Percentiles rank a stretch among this genome's conserved stretches.
Conservation (phyloP, 2,888 invertebrate genomes). For the Stenodema calcarata region DNA sequence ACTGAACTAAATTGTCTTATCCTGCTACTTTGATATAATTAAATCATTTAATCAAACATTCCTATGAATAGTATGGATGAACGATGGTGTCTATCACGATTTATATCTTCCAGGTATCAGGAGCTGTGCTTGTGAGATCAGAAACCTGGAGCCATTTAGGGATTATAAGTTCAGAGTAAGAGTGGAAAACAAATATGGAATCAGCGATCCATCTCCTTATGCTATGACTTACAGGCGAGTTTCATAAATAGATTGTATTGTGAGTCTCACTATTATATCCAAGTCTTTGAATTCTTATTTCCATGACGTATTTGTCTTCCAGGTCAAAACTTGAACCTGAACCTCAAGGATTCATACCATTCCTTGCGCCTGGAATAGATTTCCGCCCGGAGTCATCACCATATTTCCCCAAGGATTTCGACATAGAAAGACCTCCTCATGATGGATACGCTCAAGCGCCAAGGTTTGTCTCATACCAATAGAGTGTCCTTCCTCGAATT, state of each 20-base stretch:
- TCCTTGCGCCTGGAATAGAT: slow-evolving; percentile 79
- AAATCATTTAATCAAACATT: no score
- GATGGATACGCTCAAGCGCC: slow-evolving; percentile 85
- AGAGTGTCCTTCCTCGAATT: no score
- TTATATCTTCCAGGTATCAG: slow-evolving; percentile 66
- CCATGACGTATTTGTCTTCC: slow-evolving; percentile 31
- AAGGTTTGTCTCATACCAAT: slow-evolving; percentile 60
- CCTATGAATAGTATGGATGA: no score
- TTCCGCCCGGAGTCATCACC: slow-evolving; percentile 85
- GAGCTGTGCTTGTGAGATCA: slow-evolving; percentile 87
- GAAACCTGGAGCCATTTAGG: slow-evolving; percentile 87
- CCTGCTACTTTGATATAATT: no score
- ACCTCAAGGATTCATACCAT: slow-evolving; percentile 79
- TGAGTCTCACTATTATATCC: no score
- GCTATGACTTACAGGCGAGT: slow-evolving; percentile 74
- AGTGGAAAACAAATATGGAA: slow-evolving; percentile 95
- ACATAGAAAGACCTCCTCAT: slow-evolving; percentile 85
- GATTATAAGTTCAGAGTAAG: slow-evolving; percentile 95
- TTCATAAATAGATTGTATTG: not conserved
- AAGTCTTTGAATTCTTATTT: no score
- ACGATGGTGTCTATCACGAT: no score
- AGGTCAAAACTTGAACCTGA: slow-evolving; percentile 80
- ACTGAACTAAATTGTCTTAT: no score
- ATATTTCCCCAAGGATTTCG: slow-evolving; percentile 91
- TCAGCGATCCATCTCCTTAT: slow-evolving; percentile 94